Evolutionary conservation across 2,797 vertebrate species (phyloP).

Genomic region (Paramormyrops hopkinsi): DNA sequence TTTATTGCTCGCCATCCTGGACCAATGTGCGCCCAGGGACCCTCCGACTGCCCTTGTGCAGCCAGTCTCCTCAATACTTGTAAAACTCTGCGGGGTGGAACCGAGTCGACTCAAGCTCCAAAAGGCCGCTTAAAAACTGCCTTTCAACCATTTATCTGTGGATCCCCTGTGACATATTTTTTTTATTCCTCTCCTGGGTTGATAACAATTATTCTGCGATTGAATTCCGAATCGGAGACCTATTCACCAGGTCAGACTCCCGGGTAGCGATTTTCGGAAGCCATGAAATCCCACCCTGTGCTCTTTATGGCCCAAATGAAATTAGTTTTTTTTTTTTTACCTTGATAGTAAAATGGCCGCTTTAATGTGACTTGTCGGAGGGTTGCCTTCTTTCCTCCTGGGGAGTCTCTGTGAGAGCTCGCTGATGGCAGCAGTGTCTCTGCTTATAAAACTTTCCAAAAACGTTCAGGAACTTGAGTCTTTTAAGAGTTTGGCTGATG

Average conservation of each 20-base stretch:
- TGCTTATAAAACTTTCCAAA: neutral
- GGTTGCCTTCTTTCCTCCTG: neutral
- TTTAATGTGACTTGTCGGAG: neutral
- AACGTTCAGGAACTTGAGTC: neutral
- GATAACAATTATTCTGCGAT: slow-evolving; percentile 7
- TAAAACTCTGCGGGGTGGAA: neutral
- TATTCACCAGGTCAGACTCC: neutral
- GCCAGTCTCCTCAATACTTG: neutral
- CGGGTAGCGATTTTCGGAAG: neutral
- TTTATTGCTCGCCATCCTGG: slow-evolving; percentile 2
- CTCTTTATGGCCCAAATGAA: neutral
- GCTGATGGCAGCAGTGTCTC: neutral
- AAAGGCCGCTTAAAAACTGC: neutral
- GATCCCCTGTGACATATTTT: neutral
- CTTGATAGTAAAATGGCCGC: neutral
- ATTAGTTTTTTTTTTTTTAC: neutral
- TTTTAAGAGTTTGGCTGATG: neutral
- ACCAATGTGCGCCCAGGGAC: neutral
- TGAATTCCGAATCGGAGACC: slow-evolving; percentile 6
- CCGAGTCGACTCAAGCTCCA: neutral
- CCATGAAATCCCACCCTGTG: neutral
- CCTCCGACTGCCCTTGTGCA: neutral
- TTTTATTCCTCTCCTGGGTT: neutral
- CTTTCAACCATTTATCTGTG: neutral
- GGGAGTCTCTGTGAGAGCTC: neutral